A percentile compares a stretch with the other conserved stretches of the same genome.
Evolutionary conservation across 2,888 invertebrate species (phyloP).

Genomic region (Stenodera caucasica): DNA sequence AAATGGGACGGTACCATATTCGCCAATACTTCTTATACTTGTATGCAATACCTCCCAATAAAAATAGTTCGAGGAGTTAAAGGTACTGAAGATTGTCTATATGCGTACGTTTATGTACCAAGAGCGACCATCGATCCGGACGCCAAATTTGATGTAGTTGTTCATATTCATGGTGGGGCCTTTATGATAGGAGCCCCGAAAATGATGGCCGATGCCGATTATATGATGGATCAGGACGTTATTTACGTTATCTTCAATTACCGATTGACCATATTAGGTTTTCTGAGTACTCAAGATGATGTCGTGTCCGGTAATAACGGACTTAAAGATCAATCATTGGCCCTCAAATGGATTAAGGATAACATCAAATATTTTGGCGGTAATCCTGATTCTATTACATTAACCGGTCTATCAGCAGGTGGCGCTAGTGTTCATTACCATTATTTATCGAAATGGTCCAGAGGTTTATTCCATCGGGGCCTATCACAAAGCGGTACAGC

Average conservation of each 20-base stretch:
- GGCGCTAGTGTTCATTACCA: slow-evolving; percentile 52
- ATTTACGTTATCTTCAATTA: slow-evolving; percentile 49
- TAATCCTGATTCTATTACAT: slow-evolving; percentile 49
- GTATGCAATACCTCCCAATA: slow-evolving; percentile 42
- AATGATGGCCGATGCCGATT: slow-evolving; percentile 54
- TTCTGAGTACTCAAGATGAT: slow-evolving; percentile 50
- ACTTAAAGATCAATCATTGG: slow-evolving; percentile 50
- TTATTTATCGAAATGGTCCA: slow-evolving; percentile 48
- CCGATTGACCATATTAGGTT: slow-evolving; percentile 48
- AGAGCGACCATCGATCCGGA: slow-evolving; percentile 52
- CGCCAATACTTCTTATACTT: slow-evolving; percentile 41
- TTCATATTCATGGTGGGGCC: slow-evolving; percentile 58
- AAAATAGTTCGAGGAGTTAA: slow-evolving; percentile 61
- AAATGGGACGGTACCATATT: slow-evolving; percentile 40
- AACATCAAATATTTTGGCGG: slow-evolving; percentile 51
- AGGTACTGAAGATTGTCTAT: slow-evolving; percentile 69
- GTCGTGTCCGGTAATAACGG: slow-evolving; percentile 51
- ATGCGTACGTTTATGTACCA: slow-evolving; percentile 65
- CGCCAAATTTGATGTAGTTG: slow-evolving; percentile 53
- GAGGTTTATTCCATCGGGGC: slow-evolving; percentile 60
- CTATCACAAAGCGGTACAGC: slow-evolving; percentile 72
- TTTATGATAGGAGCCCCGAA: slow-evolving; percentile 54
- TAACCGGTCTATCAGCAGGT: slow-evolving; percentile 52
- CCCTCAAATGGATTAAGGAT: slow-evolving; percentile 49
- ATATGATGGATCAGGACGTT: slow-evolving; percentile 52